Evolutionary conservation across 2,888 invertebrate genomes (phyloP).

Genomic region (Cantharis rustica): DNA sequence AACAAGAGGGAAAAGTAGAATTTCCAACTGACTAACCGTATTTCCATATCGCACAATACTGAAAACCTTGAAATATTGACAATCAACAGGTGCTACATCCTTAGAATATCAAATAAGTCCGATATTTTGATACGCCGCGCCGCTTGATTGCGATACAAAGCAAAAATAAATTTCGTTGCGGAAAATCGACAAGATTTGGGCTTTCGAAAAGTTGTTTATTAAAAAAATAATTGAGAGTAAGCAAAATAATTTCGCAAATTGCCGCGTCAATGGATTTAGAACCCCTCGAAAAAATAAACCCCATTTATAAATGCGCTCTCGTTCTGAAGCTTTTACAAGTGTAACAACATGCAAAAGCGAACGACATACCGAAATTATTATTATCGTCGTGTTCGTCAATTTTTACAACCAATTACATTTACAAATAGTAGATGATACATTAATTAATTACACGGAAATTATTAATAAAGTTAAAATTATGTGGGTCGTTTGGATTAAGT

Average conservation of each 20-base stretch:
- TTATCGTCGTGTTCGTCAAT: conserved; percentile 6
- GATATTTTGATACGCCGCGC: conserved; percentile 26
- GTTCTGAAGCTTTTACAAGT: conserved; percentile 8
- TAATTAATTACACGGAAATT: no score
- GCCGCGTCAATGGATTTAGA: conserved; percentile 4
- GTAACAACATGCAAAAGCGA: conserved; percentile 12
- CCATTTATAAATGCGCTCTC: conserved; percentile 15
- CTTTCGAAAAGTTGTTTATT: neutral
- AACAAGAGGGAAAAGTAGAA: conserved; percentile 38
- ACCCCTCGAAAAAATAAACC: conserved; percentile 10
- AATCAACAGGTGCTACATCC: conserved; percentile 51
- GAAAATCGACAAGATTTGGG: neutral
- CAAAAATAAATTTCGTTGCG: conserved; percentile 7
- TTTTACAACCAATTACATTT: conserved; percentile 14
- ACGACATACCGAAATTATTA: neutral
- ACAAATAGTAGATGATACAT: no score
- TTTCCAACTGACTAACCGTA: conserved; percentile 48
- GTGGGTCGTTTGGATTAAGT: neutral
- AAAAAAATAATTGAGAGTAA: neutral
- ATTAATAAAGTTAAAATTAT: no score
- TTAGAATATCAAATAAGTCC: conserved; percentile 42
- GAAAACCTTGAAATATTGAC: conserved; percentile 51
- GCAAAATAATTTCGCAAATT: conserved; percentile 10
- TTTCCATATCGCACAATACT: conserved; percentile 49
- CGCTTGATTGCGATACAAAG: conserved; percentile 23